A percentile compares a stretch with the other conserved stretches of the same genome.
phyloP scores from a whole-genome alignment of 1,140 invertebrate species.

The Tachypleus tridentatus region DNA sequence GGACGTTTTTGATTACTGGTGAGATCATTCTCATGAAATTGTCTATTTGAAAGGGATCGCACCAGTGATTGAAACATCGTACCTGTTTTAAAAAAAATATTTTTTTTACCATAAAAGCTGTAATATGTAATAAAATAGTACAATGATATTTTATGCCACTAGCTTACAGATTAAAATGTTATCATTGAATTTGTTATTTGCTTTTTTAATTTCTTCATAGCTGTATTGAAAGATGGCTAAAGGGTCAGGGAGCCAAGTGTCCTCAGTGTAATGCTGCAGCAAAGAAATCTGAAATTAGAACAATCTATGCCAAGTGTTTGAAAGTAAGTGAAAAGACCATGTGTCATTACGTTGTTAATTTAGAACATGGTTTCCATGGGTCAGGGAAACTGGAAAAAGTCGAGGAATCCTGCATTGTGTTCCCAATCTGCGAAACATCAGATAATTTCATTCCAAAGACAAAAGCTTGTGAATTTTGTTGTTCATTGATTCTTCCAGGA shows the following conservation, averaged over 20 bases:
- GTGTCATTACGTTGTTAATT: not conserved
- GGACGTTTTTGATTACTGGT: too few relatives aligned
- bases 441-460: not conserved
- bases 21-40: too few relatives aligned
- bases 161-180: too few relatives aligned
- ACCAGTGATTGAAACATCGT: too few relatives aligned
- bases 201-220: conserved; percentile 29
- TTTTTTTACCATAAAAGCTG: too few relatives aligned
- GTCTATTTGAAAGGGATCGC: too few relatives aligned
- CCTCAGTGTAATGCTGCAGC: conserved; percentile 79
- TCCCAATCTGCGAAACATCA: conserved; percentile 5
- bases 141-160: too few relatives aligned
- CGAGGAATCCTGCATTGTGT: not conserved
- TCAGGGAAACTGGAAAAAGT: not conserved
- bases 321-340: conserved; percentile 27
- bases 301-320: conserved; percentile 52
- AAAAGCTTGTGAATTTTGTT: not conserved
- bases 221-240: conserved; percentile 72
- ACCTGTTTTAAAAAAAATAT: too few relatives aligned
- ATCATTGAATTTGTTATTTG: too few relatives aligned
- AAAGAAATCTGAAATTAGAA: conserved; percentile 53
- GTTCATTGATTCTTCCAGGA: not conserved
- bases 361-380: not conserved
- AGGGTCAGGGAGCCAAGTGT: conserved; percentile 43
- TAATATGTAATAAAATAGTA: too few relatives aligned